phyloP scores from a whole-genome alignment of 1,140 invertebrate genomes.

The Rhynchophorus ferrugineus region DNA sequence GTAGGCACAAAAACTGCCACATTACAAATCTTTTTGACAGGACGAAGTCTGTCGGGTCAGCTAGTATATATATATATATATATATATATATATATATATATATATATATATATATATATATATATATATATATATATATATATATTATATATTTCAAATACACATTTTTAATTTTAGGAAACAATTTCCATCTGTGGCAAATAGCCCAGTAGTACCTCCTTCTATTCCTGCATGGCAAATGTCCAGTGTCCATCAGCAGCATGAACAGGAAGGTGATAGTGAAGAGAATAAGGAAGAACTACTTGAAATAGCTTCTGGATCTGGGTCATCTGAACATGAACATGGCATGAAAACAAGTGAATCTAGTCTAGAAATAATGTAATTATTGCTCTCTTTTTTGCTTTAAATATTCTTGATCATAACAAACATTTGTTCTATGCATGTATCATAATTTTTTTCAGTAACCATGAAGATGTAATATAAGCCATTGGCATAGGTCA shows the following conservation, averaged over 20 bases:
- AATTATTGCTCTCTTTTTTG: slow-evolving; percentile 27
- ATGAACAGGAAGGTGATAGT: slow-evolving; percentile 27
- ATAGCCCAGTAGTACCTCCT: slow-evolving; percentile 53
- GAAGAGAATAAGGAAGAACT: slow-evolving; percentile 36
- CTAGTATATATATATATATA: no score
- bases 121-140: slow-evolving; percentile 21
- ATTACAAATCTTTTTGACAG: no score
- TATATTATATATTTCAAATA: slow-evolving; percentile 17
- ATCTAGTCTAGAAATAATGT: slow-evolving; percentile 63
- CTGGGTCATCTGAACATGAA: slow-evolving; percentile 56
- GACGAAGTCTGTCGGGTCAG: no score
- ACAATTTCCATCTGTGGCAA: slow-evolving; percentile 58
- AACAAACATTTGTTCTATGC: neutral
- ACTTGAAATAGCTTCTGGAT: slow-evolving; percentile 42
- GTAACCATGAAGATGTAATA: slow-evolving; percentile 18
- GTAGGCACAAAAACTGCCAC: no score
- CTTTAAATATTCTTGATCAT: neutral
- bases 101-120: no score
- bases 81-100: no score
- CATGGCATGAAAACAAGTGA: slow-evolving; percentile 61
- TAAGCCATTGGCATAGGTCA: slow-evolving; percentile 8
- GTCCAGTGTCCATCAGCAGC: slow-evolving; percentile 41
- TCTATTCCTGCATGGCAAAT: slow-evolving; percentile 73
- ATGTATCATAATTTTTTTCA: slow-evolving; percentile 18
- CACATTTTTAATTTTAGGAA: slow-evolving; percentile 46